Evolutionary conservation across 2,888 invertebrate genomes (phyloP), one percentile per base, ranked within the genome.

Genomic region (Tryphoninae sp.): DNA sequence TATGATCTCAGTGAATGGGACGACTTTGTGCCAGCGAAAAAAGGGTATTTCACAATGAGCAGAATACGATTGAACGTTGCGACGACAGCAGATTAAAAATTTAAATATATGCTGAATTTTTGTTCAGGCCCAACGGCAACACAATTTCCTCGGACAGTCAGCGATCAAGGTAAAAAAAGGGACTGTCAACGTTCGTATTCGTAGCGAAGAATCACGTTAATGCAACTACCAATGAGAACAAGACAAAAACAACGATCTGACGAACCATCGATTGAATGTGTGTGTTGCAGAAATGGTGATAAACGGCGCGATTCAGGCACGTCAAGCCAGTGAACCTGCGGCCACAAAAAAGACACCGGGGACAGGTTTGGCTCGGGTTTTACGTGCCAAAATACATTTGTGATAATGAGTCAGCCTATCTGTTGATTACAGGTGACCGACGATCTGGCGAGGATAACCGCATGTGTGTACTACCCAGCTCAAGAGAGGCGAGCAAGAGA

Each of bases 1-100:
- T 94, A 94, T 84, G 94, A 94, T 90, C 92, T 94, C 80, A 93
- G 93, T 80, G 94, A 93, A 88, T 94, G 93, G 93, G 93, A 93
- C 71, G 93, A 93, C 82, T 89, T 91, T 83, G 89, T 88, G 59
- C 85, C 89, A 51, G 86, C 81, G 45, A 91, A 91, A 84, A 91
- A 91, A 84, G 91, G 88, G 92, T 92, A 89, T 83, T 33, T 6
- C 33, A 33, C 7, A 33, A 33, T 6, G 6, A 33, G 13, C 2
- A 45, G 3, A 45, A 0, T 45, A 13, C 7, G 45, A 45, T 45
- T 2, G 13, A 33, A 45, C 9, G 13, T 45, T 13, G 2, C 45
- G 11, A 45, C 13, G 11, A 45, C 13, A 45, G 45, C 13, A 11
- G 1, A 13, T 13, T 13, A 2, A 3, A 45, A 45, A 13, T 2